Percentiles rank a stretch among this genome's conserved stretches.
These are phyloP conservation scores for Apodemia hepburni DNA, from an alignment of 2,888 invertebrate species.

Conservation along the genomic window DNA sequence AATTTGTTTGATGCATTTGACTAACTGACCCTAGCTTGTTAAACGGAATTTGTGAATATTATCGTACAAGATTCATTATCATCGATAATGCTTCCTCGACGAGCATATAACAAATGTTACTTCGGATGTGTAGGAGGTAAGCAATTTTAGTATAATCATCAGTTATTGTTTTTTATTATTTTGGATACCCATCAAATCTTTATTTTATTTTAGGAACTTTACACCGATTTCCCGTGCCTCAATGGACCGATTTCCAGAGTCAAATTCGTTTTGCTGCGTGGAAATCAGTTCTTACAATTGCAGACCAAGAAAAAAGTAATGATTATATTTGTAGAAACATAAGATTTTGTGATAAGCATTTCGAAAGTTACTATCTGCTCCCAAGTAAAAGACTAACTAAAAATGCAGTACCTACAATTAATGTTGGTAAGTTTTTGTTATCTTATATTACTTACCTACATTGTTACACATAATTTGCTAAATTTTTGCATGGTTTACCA, in stretches of 20 bases:
- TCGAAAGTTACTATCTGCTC: neutral
- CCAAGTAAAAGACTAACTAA: neutral
- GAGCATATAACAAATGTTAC: too few relatives aligned
- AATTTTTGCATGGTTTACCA: neutral
- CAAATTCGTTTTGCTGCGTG: neutral
- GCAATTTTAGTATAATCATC: too few relatives aligned
- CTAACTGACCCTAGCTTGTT: too few relatives aligned
- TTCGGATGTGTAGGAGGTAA: too few relatives aligned
- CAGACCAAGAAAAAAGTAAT: neutral
- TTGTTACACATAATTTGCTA: neutral
- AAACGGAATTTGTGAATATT: too few relatives aligned
- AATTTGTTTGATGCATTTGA: too few relatives aligned
- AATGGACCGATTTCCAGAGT: neutral
- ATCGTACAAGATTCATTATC: too few relatives aligned
- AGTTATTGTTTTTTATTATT: too few relatives aligned
- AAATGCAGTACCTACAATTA: neutral
- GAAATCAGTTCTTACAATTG: neutral
- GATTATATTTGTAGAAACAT: neutral
- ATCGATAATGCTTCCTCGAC: too few relatives aligned
- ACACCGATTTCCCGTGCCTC: neutral
- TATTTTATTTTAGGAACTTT: neutral
- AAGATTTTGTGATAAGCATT: neutral
- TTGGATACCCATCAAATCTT: neutral
- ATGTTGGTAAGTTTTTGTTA: neutral
- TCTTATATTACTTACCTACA: too few relatives aligned